These are phyloP conservation scores for Prinia subflava DNA, from an alignment of 2,113 vertebrate species.

Conservation along the genomic window DNA sequence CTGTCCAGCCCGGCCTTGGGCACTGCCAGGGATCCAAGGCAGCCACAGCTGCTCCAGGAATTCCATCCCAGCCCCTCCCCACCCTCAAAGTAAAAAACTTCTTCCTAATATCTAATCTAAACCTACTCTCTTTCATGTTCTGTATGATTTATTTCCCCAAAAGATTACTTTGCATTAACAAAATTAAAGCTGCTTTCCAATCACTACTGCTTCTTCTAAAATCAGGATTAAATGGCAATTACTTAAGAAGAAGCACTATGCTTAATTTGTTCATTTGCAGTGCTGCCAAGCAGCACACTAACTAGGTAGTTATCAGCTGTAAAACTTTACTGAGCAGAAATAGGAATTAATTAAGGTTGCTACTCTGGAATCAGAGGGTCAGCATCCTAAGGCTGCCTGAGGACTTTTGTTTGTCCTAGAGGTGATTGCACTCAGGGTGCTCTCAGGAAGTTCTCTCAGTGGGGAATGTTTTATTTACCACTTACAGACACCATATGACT, in stretches of 20 bases:
- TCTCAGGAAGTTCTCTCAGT: background rate
- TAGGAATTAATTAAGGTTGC: background rate
- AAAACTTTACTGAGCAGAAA: slow-evolving; percentile 12
- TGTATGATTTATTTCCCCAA: background rate
- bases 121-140: background rate
- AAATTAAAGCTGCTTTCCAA: background rate
- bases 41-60: background rate
- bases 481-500: background rate
- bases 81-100: background rate
- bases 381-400: background rate
- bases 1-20: background rate
- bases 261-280: slow-evolving; percentile 40
- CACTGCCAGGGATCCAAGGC: background rate
- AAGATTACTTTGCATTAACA: background rate
- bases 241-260: background rate
- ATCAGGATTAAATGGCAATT: background rate
- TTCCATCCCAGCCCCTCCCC: background rate
- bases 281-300: background rate
- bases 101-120: background rate
- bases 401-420: background rate
- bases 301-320: background rate
- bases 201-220: background rate
- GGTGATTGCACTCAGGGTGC: background rate
- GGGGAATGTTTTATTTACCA: background rate
- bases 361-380: background rate